Evolutionary conservation across 2,888 invertebrate species (phyloP), one percentile per base, ranked within the genome.

Genomic region (Omphaloscelis lunosa): DNA sequence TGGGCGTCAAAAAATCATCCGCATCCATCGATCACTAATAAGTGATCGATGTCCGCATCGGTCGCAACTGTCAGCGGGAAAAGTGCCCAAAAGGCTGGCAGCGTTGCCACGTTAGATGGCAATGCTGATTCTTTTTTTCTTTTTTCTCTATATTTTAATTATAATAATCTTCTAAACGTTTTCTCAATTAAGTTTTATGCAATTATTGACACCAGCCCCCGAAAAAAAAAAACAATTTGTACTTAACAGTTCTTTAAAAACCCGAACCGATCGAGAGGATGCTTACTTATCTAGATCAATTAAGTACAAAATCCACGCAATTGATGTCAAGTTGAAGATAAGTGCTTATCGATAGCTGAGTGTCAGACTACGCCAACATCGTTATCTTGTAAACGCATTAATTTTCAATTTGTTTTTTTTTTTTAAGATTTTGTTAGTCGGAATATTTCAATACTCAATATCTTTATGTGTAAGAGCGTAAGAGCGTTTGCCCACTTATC

Each of bases 251-350:
- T 39, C 7, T 61, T 39, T 17, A 20, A 61, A 15, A 41, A 34
- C 34, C 29, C 41, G 8, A 27, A 39, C n/a, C n/a, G 51, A 41
- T 66, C 15, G 34, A 39, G 53, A 63, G n/a, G 61, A 15, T 29
- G 39, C n/a, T 77, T 53, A 53, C 78, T 53, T 81, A 71, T 81
- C 80, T 68, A 63, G 53, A 68, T 72, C 39, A 8, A 63, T 62
- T 68, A 29, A 61, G 75, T 41, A 71, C 41, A 59, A 73, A 84
- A 86, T 81, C 73, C 29, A 68, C 27, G n/a, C 67, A 66, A 83
- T 68, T 41, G 67, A 45, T 81, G 68, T 72, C 65, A 72, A 59
- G 63, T 56, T 56, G 15, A 61, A 59, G 86, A 70, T 85, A 83
- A 86, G 78, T 61, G 79, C 74, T 77, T 53, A 77, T 84, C 72